Evolutionary conservation across 2,113 vertebrate species (phyloP), one percentile per base, ranked within the genome.

Genomic region (Bambusicola thoracicus): DNA sequence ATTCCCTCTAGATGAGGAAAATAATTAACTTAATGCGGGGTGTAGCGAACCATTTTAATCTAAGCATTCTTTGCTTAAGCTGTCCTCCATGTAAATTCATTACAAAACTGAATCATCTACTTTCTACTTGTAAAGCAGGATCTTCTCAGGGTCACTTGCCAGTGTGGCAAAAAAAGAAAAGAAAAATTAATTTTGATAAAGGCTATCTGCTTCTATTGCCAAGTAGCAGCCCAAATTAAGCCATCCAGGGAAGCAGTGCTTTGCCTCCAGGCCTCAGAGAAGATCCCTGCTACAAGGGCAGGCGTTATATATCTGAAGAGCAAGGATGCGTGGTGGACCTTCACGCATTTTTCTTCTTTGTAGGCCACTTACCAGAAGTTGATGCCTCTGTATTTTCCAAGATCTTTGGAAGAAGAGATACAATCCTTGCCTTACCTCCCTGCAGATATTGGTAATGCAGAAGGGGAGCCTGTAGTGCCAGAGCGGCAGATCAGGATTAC

Each of bases 401-500:
- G 99, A 73, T 99, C 99, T 0, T 92, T 98, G 82, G 97, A 97
- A 58, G 99, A 99, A 95, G 99, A 99, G 96, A 95, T 29, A 13
- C 69, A 61, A 10, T 98, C 97, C 43, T 96, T 99, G 81, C 98
- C 98, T 15, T 97, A 98, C 66, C 97, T 99, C 46, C 99, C 99
- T 34, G 98, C 98, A 40, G 99, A 99, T 94, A 99, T 99, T n/a
- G 99, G 99, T 46, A 99, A 99, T 95, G 98, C 98, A 0, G 98
- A 99, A 94, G 99, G 99, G 4, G 99, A 99, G 85, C 99, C 99
- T 0, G 98, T 99, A 17, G 98, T 99, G 19, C 99, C 99, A 0
- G 99, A 99, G 93, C 97, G 99, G 67, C 99, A 99, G 97, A 99
- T 99, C 89, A 98, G 99, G 87, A 99, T 99, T 67, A 95, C 98